Conservation (phyloP, 2,113 vertebrate genomes). For the Carassius carassius region DNA sequence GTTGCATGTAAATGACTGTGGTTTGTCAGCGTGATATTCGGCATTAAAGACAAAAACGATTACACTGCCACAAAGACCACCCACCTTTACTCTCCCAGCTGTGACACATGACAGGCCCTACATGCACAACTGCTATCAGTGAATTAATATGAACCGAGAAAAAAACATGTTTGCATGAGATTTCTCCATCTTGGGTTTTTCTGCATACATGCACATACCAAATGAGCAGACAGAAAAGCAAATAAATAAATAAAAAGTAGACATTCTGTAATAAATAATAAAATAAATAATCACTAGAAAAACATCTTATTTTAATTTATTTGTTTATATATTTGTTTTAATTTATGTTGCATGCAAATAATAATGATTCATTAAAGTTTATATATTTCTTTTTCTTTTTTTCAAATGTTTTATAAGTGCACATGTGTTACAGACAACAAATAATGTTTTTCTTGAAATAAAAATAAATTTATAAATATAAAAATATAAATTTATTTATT, state of each 20-base stretch:
- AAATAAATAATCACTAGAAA: too few species aligned
- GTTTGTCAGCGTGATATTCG: conserved; percentile 39
- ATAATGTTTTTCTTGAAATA: not conserved
- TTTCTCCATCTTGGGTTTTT: not conserved
- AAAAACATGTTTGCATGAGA: not conserved
- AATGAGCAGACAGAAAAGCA: not conserved
- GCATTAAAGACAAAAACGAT: conserved; percentile 16
- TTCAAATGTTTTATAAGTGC: too few species aligned
- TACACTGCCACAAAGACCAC: conserved; percentile 35
- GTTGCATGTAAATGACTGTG: conserved; percentile 34
- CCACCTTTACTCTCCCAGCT: not conserved
- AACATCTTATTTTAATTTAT: not conserved
- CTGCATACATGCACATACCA: not conserved
- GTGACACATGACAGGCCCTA: not conserved
- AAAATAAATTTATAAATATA: too few species aligned
- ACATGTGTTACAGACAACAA: not conserved
- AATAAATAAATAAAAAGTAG: not conserved
- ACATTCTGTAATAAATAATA: not conserved
- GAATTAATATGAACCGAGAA: not conserved
- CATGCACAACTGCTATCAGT: not conserved
- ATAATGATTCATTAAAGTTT: not conserved
- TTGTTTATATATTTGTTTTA: not conserved
- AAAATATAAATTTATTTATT: not conserved
- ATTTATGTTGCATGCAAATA: not conserved
- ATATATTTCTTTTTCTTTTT: too few species aligned